Evolutionary conservation across 2,113 vertebrate genomes (phyloP), one percentile per base, ranked within the genome.

Genomic region (Oncorhynchus clarkii): DNA sequence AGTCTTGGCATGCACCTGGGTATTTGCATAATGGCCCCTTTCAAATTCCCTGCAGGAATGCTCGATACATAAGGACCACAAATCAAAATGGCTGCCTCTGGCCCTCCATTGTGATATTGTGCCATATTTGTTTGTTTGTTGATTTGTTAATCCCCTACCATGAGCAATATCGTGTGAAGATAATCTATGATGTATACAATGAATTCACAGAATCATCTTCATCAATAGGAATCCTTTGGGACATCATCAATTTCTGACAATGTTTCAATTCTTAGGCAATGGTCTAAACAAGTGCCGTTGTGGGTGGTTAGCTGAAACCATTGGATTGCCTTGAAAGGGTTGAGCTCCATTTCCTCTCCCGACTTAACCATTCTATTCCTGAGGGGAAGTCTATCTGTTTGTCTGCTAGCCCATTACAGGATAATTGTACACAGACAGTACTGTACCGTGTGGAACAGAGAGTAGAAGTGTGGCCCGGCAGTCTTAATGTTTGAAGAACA

Each of bases 11-110:
- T 87, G 78, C 88, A 88, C 89, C 87, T 89, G 89, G 81, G 79
- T 81, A 92, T 93, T 93, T 92, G 89, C 92, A 94, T 93, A 91
- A 93, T 83, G 82, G 76, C 84, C 69, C 86, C 73, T 88, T 87
- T 92, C 86, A 84, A 84, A 89, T 90, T 88, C 79, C 89, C 87
- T 82, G 49, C 68, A 83, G 88, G 87, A 90, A 91, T 89, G 88
- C 77, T 83, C 70, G 83, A 84, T 86, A 85, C 88, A 89, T 80
- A 86, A 82, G 83, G 77, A 88, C 81, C 88, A 86, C 86, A 91
- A 88, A 89, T 87, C 85, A 86, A 74, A 83, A 45, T 70, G 60
- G 60, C 70, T 70, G 18, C 60, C 70, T 29, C 65, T 66, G 70
- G 59, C 73, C 11, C 51, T 34, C 29, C 11, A 24, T n/a, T 18